Evolutionary conservation across 1,140 invertebrate genomes (phyloP).

Genomic region (Acromyrmex charruanus): DNA sequence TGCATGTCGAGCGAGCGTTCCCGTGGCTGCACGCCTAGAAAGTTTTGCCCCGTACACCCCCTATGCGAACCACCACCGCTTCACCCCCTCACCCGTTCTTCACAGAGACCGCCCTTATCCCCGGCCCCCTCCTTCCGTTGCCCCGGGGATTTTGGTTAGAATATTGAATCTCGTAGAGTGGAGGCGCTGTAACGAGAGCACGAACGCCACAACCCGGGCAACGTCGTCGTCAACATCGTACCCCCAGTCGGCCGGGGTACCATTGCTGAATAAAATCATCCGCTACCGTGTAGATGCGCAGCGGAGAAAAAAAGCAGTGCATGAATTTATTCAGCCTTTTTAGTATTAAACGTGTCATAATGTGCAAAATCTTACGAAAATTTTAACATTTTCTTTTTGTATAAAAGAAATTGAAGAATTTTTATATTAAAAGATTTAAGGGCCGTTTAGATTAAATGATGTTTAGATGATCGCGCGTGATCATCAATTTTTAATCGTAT

Average conservation of each 20-base stretch:
- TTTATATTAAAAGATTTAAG: background rate
- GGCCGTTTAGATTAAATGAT: background rate
- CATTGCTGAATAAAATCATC: conserved; percentile 73
- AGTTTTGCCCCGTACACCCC: conserved; percentile 79
- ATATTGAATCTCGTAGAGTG: conserved; percentile 86
- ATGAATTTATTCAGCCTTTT: conserved; percentile 20
- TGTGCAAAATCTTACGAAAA: background rate
- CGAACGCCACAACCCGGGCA: conserved; percentile 71
- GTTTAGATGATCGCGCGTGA: background rate
- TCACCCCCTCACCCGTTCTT: conserved; percentile 9
- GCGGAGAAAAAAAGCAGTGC: conserved; percentile 17
- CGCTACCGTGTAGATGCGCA: conserved; percentile 33
- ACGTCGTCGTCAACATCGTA: conserved; percentile 63
- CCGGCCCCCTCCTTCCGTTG: conserved; percentile 73
- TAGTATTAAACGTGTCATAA: background rate
- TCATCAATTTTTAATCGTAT: background rate
- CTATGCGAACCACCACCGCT: conserved; percentile 51
- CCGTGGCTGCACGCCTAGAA: conserved; percentile 78
- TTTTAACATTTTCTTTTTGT: background rate
- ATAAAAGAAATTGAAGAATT: background rate
- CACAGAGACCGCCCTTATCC: conserved; percentile 42
- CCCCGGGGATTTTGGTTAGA: conserved; percentile 86
- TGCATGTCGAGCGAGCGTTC: conserved; percentile 61
- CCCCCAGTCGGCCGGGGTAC: conserved; percentile 61
- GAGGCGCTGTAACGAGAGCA: conserved; percentile 84